phyloP scores from a whole-genome alignment of 2,113 vertebrate genomes.

The Saccopteryx leptura region DNA sequence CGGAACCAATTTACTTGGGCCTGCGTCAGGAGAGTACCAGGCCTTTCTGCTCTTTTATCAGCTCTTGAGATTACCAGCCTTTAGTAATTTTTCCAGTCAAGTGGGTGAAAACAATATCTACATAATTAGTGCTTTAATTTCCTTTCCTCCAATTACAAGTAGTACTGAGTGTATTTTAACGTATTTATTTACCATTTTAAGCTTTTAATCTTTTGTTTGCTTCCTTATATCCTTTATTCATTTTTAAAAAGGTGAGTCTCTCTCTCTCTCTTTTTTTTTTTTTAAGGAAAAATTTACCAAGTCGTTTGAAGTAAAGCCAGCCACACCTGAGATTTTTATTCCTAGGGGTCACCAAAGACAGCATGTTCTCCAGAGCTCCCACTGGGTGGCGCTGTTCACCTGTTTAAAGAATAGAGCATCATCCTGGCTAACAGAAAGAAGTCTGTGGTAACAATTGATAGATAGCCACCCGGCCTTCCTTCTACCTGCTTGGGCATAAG shows the following conservation, averaged over 20 bases:
- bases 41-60: background rate
- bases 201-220: background rate
- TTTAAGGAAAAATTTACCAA: background rate
- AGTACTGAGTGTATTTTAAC: background rate
- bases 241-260: background rate
- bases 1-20: background rate
- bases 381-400: constrained; percentile 85
- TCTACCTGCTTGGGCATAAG: background rate
- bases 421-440: background rate
- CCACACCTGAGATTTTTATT: background rate
- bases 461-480: fast-evolving
- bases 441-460: constrained; percentile 1
- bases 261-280: background rate
- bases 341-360: background rate
- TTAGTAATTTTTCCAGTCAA: background rate
- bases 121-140: background rate
- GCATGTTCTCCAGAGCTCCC: background rate
- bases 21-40: no score
- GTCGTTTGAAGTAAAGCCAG: background rate
- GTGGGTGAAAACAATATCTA: background rate
- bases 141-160: background rate
- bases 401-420: background rate
- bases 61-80: background rate
- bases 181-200: background rate
- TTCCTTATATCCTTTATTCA: background rate